Evolutionary conservation across 1,140 invertebrate species (phyloP).

Genomic region (Neomicropteryx cornuta): DNA sequence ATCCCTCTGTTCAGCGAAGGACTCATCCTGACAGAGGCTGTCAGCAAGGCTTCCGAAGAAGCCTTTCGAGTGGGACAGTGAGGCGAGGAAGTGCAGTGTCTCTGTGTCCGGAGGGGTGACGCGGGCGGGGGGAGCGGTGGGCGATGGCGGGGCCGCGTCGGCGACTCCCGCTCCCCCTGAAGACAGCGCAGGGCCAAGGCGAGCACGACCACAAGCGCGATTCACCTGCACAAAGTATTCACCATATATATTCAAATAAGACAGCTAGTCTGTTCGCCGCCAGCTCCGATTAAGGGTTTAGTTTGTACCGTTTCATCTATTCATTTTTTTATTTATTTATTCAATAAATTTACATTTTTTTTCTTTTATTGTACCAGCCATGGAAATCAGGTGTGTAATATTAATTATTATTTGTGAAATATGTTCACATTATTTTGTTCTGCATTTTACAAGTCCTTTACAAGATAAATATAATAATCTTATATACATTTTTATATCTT

Average conservation of each 20-base stretch:
- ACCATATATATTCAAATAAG: constrained; percentile 16
- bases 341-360: not conserved
- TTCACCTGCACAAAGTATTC: constrained; percentile 34
- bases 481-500: too few relatives aligned
- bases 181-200: constrained; percentile 28
- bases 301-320: constrained; percentile 7
- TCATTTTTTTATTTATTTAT: not conserved
- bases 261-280: not conserved
- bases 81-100: constrained; percentile 52
- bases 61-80: constrained; percentile 52
- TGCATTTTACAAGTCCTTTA: too few relatives aligned
- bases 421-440: too few relatives aligned
- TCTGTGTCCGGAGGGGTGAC: constrained; percentile 39
- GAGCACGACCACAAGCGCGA: constrained; percentile 37
- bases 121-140: constrained; percentile 20
- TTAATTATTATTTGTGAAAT: too few relatives aligned
- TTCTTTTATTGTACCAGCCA: too few relatives aligned
- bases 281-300: too few relatives aligned
- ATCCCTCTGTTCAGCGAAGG: constrained; percentile 43
- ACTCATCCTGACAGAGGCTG: constrained; percentile 50
- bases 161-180: constrained; percentile 18
- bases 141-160: constrained; percentile 17
- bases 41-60: constrained; percentile 61
- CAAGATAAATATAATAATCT: too few relatives aligned
- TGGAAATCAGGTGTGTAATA: too few relatives aligned